A percentile compares a stretch with the other conserved stretches of the same genome.
Conservation (phyloP, 2,797 vertebrate genomes). For the Sarcoramphus papa region DNA sequence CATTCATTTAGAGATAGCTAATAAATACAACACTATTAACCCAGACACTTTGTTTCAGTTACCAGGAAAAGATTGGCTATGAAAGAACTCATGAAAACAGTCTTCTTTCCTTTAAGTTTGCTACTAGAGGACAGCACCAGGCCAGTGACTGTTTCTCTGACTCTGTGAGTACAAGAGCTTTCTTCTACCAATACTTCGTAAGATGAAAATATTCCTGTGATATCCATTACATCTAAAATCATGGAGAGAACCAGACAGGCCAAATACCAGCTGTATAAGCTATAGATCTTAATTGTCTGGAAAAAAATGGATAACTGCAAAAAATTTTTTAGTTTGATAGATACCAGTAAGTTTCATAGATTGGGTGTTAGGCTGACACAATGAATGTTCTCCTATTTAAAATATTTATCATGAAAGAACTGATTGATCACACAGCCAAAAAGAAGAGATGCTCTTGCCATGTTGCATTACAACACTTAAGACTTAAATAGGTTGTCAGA, state of each 20-base stretch:
- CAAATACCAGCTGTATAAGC: not conserved
- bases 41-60: not conserved
- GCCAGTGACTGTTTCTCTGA: not conserved
- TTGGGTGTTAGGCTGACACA: not conserved
- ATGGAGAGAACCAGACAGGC: not conserved
- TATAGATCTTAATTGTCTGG: not conserved
- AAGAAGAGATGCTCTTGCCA: not conserved
- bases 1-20: not conserved
- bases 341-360: not conserved
- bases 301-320: not conserved
- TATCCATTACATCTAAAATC: not conserved
- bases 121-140: not conserved
- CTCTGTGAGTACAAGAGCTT: not conserved
- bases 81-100: not conserved
- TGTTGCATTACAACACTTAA: not conserved
- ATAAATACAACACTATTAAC: not conserved
- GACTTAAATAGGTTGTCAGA: not conserved
- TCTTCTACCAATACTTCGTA: not conserved
- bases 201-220: not conserved
- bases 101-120: not conserved
- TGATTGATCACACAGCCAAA: not conserved
- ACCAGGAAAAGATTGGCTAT: not conserved
- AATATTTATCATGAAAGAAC: not conserved
- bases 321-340: not conserved
- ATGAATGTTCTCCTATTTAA: not conserved